Evolutionary conservation across 2,888 invertebrate genomes (phyloP), one percentile per base, ranked within the genome.

Genomic region (Agrochola litura): DNA sequence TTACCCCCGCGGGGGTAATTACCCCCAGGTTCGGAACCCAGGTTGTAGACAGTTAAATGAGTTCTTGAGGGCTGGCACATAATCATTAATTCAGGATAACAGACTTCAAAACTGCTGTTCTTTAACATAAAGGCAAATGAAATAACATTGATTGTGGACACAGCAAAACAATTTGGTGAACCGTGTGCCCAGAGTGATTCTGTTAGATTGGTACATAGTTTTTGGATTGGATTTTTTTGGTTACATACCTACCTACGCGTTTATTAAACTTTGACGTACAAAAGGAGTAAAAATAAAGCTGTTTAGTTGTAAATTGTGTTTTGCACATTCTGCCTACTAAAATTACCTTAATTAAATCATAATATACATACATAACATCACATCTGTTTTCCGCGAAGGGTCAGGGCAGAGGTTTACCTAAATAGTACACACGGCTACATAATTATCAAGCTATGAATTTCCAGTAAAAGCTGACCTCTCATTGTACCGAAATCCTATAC

Each of bases 71-170:
- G 49, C 37, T 58, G 49, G 12, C 14, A 65, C 10, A 61, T 65
- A 65, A 52, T 25, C 37, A 67, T 12, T n/a, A 41, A 61, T 81
- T 56, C 49, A 60, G 37, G 9, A 58, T 30, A 65, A 69, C n/a
- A 56, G 83, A 49, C 61, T 63, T 37, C 52, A 67, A 63, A 82
- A 72, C 56, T 49, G 37, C 54, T 81, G 66, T 66, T 41, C 43
- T 52, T 30, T 30, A 30, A 79, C 76, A 81, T 60, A 58, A 70
- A 76, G 76, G 64, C 58, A 66, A 82, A 77, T 81, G 60, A 66
- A 71, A 81, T 71, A 82, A 41, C 70, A 46, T 76, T 46, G 49
- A 81, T 46, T 71, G 66, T 81, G 54, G 65, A 58, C 71, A 58
- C 46, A 77, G 77, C 49, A 66, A 76, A 71, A 71, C 56, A 61